Conservation (phyloP, 2,888 invertebrate species). For the Malachius bipustulatus region DNA sequence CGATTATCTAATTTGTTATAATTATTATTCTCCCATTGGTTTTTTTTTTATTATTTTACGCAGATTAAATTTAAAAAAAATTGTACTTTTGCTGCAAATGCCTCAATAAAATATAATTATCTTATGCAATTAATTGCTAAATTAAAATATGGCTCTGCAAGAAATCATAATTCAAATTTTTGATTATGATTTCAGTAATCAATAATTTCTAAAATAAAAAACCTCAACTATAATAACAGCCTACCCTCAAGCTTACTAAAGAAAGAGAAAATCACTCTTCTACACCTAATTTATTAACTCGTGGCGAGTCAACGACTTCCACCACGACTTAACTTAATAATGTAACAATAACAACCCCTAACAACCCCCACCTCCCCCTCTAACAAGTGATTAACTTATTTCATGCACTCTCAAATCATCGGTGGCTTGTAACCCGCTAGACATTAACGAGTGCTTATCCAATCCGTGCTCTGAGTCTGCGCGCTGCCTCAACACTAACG, state of each 20-base stretch:
- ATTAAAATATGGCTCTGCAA: no score
- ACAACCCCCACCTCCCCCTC: no score
- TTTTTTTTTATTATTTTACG: no score
- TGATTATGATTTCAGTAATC: no score
- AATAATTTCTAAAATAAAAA: not conserved
- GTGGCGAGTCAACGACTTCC: not conserved
- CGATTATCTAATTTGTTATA: no score
- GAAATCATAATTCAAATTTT: no score
- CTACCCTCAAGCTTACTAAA: constrained; percentile 13
- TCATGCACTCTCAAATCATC: no score
- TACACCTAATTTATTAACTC: constrained; percentile 3
- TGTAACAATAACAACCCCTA: no score
- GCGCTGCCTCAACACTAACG: constrained; percentile 62
- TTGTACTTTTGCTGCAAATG: constrained; percentile 3
- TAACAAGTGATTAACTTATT: no score
- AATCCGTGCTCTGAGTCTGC: constrained; percentile 60
- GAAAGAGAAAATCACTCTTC: constrained; percentile 28
- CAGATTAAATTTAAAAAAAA: no score
- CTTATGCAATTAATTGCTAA: not conserved
- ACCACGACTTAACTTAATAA: constrained; percentile 4
- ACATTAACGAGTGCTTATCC: constrained; percentile 61
- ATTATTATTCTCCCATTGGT: no score
- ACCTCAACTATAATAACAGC: not conserved
- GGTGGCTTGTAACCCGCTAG: no score
- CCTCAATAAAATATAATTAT: not conserved